Base-by-base conservation (phyloP, 2,113 vertebrate species). In the Terrapene triunguis region DNA sequence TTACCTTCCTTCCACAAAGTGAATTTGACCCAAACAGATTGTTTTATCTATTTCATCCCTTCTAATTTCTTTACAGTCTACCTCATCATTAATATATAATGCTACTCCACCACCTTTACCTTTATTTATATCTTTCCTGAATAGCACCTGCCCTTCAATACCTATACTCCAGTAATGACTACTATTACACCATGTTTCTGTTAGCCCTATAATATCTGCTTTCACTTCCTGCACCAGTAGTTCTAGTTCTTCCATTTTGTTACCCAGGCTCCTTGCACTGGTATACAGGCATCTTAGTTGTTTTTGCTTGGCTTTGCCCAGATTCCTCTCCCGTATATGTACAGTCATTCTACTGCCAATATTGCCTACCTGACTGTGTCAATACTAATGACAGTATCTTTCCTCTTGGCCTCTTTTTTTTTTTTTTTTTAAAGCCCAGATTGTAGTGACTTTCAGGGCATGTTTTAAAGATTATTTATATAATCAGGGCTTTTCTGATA, bases 381-480 rank as follows among this genome's bases (percentile, higher is more conserved):
- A 62, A 32, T 59, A 59, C 25, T 10, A 59, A 29, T 62, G 59
- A 62, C 13, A 62, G 13, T 62, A 62, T 65, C 13, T n/a, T 65
- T 65, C 32, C 62, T 65, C 62, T 65, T 65, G 32, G 14, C 32
- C 8, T 35, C 14, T 65, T 19, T 19, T 17, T 51, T 19, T 53
- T 53, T 17, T 53, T 53, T 19, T 19, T 50, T 11, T 50, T 13
- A 50, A 93, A 4, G 50, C 0, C 1, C 1, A 17, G 4, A 42
- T 74, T 42, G 9, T 42, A 42, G 22, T 74, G 21, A 44, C 3
- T 11, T 74, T 25, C 72, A 74, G 38, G n/a, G 38, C 16, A 22
- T 0, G 0, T 47, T 62, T 22, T 0, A 3, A 62, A 84, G 2
- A 83, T 27, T 78, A 80, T 11, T 1, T 29, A 32, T 29, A 8